Base-by-base conservation (phyloP, 2,113 vertebrate species). In the Ammodytes dubius region DNA sequence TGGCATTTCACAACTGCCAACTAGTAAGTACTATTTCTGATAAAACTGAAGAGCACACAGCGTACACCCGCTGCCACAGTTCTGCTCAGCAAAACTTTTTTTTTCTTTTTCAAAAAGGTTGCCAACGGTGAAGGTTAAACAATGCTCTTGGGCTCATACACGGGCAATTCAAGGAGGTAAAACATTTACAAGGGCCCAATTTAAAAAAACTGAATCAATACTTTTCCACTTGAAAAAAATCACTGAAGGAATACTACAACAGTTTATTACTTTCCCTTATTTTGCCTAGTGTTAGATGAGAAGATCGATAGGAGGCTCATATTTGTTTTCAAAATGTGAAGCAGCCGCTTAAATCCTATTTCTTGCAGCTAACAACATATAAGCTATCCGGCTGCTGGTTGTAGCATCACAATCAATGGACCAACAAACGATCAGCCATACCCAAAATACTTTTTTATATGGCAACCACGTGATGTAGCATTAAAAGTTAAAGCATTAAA, bases 1-100 rank as follows among this genome's bases (percentile, higher is more conserved):
- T 14, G 71, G 64, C 69, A 57, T 40, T 61, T 75, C 60, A 42
- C 77, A 76, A 63, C 45, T 79, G 74, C 67, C 81, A 88, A 67
- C 75, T 50, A 76, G 65, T 87, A 57, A 82, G 79, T 63, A 64
- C 50, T 12, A 75, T 72, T 74, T 69, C 45, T 57, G 71, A 61
- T 46, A 54, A 65, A 65, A 67, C 47, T 54, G 27, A 58, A 68
- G 59, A 54, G 27, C 27, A 27, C 27, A 61, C 40, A 63, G 75
- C n/a, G 27, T 54, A 53, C 42, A 60, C 63, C 19, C 13, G 11
- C 61, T 49, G 81, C 68, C 40, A 39, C 60, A 27, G 64, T 50
- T 61, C 59, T 35, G 35, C 47, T 13, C 37, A 61, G 19, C n/a
- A 57, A 27, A 19, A 73, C 14, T 27, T 27, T 27, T 27, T 27